These are phyloP conservation scores for Clarias batrachus DNA, from an alignment of 2,113 vertebrate species.

Conservation along the genomic window DNA sequence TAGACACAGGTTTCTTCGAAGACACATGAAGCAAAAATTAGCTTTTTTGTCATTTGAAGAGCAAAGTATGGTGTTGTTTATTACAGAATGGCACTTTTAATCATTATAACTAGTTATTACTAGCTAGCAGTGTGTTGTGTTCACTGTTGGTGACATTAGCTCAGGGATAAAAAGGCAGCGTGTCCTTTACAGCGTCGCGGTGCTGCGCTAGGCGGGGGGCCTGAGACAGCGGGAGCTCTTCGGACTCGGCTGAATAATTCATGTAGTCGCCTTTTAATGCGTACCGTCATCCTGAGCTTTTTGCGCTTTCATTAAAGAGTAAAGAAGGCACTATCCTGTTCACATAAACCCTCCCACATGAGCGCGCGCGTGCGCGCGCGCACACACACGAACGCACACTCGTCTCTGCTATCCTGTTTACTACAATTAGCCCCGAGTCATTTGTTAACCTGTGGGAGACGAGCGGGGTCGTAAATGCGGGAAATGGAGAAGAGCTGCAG, in stretches of 20 bases:
- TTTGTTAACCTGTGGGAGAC: slow-evolving; percentile 38
- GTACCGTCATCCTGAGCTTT: slow-evolving; percentile 40
- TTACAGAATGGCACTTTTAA: too few relatives aligned
- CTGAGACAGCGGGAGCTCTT: slow-evolving; percentile 33
- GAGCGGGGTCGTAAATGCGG: slow-evolving; percentile 7
- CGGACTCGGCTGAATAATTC: slow-evolving; percentile 64
- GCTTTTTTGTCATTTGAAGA: too few relatives aligned
- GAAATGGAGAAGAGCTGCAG: slow-evolving; percentile 19
- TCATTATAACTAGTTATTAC: too few relatives aligned
- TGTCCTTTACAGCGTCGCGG: background rate
- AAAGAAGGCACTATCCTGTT: slow-evolving; percentile 34
- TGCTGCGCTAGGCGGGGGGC: background rate
- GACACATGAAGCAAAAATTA: too few relatives aligned
- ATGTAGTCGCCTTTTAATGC: slow-evolving; percentile 60
- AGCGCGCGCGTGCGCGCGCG: background rate
- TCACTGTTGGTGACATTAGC: background rate
- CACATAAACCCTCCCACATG: background rate
- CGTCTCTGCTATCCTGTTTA: slow-evolving; percentile 27
- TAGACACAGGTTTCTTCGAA: too few relatives aligned
- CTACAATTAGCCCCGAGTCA: background rate
- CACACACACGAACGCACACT: slow-evolving; percentile 16
- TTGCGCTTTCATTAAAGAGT: slow-evolving; percentile 61
- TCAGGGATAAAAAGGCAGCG: background rate
- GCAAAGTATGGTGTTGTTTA: too few relatives aligned
- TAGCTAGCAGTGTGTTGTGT: too few relatives aligned